A percentile compares a stretch with the other conserved stretches of the same genome.
These are phyloP conservation scores for Cryptophagus acutangulus DNA, from an alignment of 2,888 invertebrate species.

Conservation along the genomic window DNA sequence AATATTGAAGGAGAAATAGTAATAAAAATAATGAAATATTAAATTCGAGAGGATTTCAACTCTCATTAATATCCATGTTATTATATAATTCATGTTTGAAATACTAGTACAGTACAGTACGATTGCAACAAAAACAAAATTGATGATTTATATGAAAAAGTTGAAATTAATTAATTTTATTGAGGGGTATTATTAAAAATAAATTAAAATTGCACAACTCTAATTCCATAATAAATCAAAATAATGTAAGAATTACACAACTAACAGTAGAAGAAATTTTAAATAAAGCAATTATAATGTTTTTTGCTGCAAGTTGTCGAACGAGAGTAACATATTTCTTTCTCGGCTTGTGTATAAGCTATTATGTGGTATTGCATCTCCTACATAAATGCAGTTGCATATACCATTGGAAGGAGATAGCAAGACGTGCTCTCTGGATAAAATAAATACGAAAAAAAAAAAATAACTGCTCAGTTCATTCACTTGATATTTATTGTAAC, in stretches of 20 bases:
- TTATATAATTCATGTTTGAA: no score
- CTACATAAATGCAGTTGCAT: slow-evolving; percentile 14
- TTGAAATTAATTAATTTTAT: no score
- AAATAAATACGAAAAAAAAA: slow-evolving; percentile 5
- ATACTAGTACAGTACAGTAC: no score
- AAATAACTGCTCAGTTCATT: slow-evolving; percentile 41
- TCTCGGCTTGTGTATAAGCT: slow-evolving; percentile 13
- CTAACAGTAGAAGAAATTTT: slow-evolving; percentile 6
- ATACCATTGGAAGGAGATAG: slow-evolving; percentile 13
- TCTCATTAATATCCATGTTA: no score
- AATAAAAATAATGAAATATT: no score
- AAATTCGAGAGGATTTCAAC: no score
- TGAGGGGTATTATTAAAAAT: no score
- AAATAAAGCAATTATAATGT: slow-evolving; percentile 20
- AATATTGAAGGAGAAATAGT: no score
- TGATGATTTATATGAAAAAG: no score
- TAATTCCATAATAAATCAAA: no score
- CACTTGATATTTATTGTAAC: slow-evolving; percentile 47
- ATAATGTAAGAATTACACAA: slow-evolving; percentile 5
- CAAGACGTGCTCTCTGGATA: slow-evolving; percentile 22
- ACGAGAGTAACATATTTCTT: slow-evolving; percentile 12
- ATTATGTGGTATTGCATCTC: slow-evolving; percentile 13
- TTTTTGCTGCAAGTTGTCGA: slow-evolving; percentile 17
- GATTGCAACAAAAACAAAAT: no score
- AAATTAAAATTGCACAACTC: no score